Percentiles rank a stretch among this genome's conserved stretches.
phyloP scores from a whole-genome alignment of 2,797 vertebrate species.

The Clamator glandarius region DNA sequence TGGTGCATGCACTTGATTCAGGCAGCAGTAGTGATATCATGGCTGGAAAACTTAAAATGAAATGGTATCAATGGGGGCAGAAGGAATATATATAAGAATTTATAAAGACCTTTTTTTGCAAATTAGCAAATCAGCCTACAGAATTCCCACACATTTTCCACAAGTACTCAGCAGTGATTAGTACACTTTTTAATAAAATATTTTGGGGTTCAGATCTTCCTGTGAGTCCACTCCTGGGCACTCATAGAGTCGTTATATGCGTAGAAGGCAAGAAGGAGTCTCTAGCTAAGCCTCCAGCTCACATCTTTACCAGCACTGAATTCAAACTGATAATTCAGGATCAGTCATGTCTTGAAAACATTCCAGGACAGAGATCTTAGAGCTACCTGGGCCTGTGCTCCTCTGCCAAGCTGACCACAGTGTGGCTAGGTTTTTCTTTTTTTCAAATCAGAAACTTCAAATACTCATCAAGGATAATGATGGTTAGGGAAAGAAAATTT shows the following conservation, averaged over 20 bases:
- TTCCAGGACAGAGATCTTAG: background rate
- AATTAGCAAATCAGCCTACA: background rate
- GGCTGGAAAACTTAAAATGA: background rate
- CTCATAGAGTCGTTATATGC: background rate
- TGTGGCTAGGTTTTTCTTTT: fast-evolving
- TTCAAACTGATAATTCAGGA: background rate
- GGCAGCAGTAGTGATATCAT: background rate
- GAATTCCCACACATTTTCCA: background rate
- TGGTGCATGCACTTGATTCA: background rate
- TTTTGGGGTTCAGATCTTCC: background rate
- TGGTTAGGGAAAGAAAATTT: background rate
- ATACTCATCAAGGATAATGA: background rate
- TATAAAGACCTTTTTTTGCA: background rate
- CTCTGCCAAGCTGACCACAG: background rate
- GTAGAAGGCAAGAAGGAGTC: background rate
- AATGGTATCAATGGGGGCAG: fast-evolving
- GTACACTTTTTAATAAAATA: background rate
- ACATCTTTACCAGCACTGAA: background rate
- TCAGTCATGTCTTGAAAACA: background rate
- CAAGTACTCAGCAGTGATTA: background rate
- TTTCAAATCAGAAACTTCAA: background rate
- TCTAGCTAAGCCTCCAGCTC: background rate
- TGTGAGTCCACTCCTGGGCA: background rate
- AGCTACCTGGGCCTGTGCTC: background rate
- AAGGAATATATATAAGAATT: background rate